Conservation (phyloP, 2,113 vertebrate genomes). For the Perca fluviatilis region DNA sequence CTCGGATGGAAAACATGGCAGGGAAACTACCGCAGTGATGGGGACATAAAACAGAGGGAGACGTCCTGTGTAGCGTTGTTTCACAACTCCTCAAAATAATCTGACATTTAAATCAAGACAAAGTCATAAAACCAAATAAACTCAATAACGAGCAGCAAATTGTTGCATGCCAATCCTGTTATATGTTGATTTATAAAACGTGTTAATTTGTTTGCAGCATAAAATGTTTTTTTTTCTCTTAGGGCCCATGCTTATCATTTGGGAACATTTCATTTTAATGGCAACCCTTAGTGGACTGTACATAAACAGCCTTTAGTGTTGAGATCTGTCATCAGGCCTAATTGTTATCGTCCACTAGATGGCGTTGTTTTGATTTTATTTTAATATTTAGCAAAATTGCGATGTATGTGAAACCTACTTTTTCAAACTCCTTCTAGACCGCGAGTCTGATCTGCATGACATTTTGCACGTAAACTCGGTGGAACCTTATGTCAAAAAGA, state of each 20-base stretch:
- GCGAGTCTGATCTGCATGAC: too few relatives aligned
- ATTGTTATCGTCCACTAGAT: too few relatives aligned
- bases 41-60: background rate
- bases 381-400: too few relatives aligned
- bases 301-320: background rate
- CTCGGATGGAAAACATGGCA: constrained; percentile 17
- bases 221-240: background rate
- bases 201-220: background rate
- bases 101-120: background rate
- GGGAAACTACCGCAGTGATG: constrained; percentile 9
- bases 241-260: background rate
- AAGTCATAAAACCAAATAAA: constrained; percentile 5
- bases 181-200: background rate
- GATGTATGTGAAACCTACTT: too few relatives aligned
- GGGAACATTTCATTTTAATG: background rate
- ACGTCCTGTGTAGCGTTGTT: background rate
- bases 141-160: background rate
- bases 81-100: constrained; percentile 25
- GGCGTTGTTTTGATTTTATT: too few relatives aligned
- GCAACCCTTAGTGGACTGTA: too few relatives aligned
- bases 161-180: background rate
- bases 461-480: too few relatives aligned
- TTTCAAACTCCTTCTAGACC: too few relatives aligned
- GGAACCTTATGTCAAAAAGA: too few relatives aligned
- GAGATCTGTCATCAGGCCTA: too few relatives aligned